These are phyloP conservation scores for Callyntrura guangdongensis DNA, from an alignment of 2,888 invertebrate genomes.

Conservation along the genomic window DNA sequence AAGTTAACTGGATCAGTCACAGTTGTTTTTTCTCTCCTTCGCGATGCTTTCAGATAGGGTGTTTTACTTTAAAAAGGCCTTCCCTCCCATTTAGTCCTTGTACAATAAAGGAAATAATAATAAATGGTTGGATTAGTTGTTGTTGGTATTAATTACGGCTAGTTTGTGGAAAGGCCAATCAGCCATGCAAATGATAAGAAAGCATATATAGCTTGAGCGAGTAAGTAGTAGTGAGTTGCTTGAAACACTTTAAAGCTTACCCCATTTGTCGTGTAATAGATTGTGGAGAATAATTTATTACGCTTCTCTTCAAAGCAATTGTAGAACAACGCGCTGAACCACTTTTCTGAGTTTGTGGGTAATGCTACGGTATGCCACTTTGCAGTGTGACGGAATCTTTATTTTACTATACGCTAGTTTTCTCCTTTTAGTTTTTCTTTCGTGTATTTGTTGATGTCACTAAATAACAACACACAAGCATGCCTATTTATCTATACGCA, in stretches of 20 bases:
- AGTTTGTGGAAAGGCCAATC: slow-evolving; percentile 76
- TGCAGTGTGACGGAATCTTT: slow-evolving; percentile 70
- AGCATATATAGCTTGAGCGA: slow-evolving; percentile 63
- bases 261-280: slow-evolving; percentile 77
- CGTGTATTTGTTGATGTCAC: slow-evolving; percentile 25
- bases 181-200: slow-evolving; percentile 81
- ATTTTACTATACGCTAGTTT: slow-evolving; percentile 9
- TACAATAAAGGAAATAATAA: slow-evolving; percentile 52
- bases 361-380: background rate
- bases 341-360: background rate
- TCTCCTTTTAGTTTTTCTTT: slow-evolving; percentile 45
- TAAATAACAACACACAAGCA: background rate
- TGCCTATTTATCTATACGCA: background rate
- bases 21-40: slow-evolving; percentile 13
- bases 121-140: slow-evolving; percentile 66
- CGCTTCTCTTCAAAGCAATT: slow-evolving; percentile 72
- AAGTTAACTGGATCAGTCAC: slow-evolving; percentile 72
- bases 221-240: slow-evolving; percentile 50
- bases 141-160: slow-evolving; percentile 79
- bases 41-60: background rate
- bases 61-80: slow-evolving; percentile 3
- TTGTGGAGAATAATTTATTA: slow-evolving; percentile 81
- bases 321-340: slow-evolving; percentile 61
- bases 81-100: slow-evolving; percentile 13
- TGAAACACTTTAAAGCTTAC: slow-evolving; percentile 73